These are phyloP conservation scores for Lepidurus packardi DNA, from an alignment of 1,140 invertebrate genomes.

Conservation along the genomic window DNA sequence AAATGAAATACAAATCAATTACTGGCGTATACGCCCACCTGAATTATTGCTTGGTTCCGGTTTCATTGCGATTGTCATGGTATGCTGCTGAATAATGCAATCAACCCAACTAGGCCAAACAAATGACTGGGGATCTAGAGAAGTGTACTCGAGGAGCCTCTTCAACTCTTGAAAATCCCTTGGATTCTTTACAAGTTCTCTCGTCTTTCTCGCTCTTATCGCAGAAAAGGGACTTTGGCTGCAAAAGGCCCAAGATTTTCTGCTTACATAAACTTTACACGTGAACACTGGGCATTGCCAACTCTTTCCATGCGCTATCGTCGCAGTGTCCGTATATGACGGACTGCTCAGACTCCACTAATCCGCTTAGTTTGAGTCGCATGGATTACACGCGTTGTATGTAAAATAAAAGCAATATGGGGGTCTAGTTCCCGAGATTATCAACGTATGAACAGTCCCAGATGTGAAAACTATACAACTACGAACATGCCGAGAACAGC, in stretches of 20 bases:
- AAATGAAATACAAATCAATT: not conserved
- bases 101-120: not conserved
- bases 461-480: too few species aligned
- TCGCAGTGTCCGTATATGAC: not conserved
- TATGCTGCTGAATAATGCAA: not conserved
- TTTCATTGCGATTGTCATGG: not conserved
- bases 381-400: not conserved
- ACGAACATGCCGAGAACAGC: too few species aligned
- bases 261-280: not conserved
- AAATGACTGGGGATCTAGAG: not conserved
- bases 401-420: not conserved
- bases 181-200: too few species aligned
- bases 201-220: not conserved
- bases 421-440: too few species aligned
- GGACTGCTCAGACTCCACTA: not conserved
- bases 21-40: not conserved
- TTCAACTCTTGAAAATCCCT: too few species aligned
- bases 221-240: not conserved
- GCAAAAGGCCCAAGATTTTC: not conserved
- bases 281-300: not conserved
- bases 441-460: too few species aligned
- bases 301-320: not conserved
- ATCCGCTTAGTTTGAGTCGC: not conserved
- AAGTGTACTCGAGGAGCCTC: not conserved
- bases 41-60: not conserved